A percentile compares a stretch with the other conserved stretches of the same genome.
Conservation (phyloP, 2,888 invertebrate genomes). For the Diabrotica balteata region DNA sequence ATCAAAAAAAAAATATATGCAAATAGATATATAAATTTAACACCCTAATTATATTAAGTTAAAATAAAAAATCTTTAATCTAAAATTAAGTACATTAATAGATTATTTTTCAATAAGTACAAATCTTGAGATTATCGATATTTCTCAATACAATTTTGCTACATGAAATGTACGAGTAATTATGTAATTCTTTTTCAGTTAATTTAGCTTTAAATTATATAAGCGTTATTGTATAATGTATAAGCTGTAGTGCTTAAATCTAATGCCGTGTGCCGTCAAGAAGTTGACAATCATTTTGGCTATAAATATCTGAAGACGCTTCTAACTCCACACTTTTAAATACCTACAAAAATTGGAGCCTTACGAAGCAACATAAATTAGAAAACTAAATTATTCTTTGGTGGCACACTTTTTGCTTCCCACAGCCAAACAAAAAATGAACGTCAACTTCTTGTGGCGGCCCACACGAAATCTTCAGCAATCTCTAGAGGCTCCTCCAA, state of each 20-base stretch:
- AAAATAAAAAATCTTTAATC: too few species aligned
- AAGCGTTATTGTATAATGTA: too few species aligned
- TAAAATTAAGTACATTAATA: too few species aligned
- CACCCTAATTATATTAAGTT: too few species aligned
- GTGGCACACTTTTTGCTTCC: constrained; percentile 50
- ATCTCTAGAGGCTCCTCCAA: constrained; percentile 63
- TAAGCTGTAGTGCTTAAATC: too few species aligned
- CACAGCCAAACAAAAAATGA: constrained; percentile 76
- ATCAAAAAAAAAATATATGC: too few species aligned
- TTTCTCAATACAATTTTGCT: too few species aligned
- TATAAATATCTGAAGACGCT: constrained; percentile 45
- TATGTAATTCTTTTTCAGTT: too few species aligned
- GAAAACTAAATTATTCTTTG: constrained; percentile 30
- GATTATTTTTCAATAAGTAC: too few species aligned
- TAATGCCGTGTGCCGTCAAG: constrained; percentile 72
- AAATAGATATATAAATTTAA: too few species aligned
- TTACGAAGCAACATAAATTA: constrained; percentile 30
- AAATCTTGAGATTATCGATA: too few species aligned
- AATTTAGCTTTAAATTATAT: background rate
- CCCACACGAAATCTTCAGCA: constrained; percentile 48
- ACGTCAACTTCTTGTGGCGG: constrained; percentile 83
- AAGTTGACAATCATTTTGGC: constrained; percentile 96
- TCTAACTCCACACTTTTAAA: constrained; percentile 13
- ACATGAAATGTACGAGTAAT: too few species aligned
- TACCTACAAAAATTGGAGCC: constrained; percentile 4